phyloP scores from a whole-genome alignment of 2,888 invertebrate species.

The Cordylochernes scorpioides region DNA sequence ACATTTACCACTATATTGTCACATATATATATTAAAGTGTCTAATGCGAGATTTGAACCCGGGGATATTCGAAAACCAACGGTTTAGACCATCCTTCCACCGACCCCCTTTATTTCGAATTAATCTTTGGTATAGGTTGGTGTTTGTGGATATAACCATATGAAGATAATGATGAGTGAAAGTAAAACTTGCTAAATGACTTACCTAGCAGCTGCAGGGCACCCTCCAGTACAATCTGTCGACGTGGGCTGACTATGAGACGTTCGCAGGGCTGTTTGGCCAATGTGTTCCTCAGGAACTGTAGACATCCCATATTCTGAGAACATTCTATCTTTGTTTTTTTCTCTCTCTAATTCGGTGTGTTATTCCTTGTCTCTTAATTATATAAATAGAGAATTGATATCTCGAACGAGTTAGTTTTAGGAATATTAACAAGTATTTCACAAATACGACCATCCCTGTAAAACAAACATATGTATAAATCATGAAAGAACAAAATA shows the following conservation, averaged over 20 bases:
- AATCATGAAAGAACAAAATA: no score
- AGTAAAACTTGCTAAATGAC: slow-evolving; percentile 3
- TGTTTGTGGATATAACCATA: no score
- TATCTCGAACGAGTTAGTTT: no score
- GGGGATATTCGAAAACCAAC: no score
- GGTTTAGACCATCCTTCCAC: no score
- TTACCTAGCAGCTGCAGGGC: slow-evolving; percentile 25
- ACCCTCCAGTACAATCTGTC: slow-evolving; percentile 25
- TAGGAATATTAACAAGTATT: not conserved
- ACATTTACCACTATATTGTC: no score
- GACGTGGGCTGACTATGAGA: slow-evolving; percentile 28
- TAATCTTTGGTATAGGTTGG: no score
- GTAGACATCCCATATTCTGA: slow-evolving; percentile 9
- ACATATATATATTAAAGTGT: no score
- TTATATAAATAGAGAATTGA: no score
- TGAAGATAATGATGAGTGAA: not conserved
- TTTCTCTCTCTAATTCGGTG: not conserved
- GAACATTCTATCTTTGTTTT: not conserved
- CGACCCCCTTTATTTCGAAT: no score
- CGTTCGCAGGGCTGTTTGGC: slow-evolving; percentile 33
- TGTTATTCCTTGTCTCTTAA: not conserved
- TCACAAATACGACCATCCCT: not conserved
- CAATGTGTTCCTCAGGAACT: slow-evolving; percentile 30
- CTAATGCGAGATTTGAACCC: no score
- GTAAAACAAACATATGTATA: not conserved